These are phyloP conservation scores for Hylomyscus alleni DNA, from an alignment of 2,797 vertebrate genomes.

Conservation along the genomic window DNA sequence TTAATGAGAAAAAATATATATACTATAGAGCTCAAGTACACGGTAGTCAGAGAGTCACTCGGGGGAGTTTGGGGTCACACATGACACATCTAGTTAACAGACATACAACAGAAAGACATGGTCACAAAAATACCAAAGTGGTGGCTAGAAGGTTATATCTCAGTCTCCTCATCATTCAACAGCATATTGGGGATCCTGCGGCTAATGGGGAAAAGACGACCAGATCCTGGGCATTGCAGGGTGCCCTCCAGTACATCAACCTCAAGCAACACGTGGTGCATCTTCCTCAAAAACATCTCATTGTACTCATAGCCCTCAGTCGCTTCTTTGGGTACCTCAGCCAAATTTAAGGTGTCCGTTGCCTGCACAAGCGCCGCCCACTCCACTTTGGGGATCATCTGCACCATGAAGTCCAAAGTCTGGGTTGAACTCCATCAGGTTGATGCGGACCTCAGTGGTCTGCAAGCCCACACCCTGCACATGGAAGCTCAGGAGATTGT, in stretches of 20 bases:
- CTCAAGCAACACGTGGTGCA: conserved; percentile 94
- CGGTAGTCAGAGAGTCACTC: conserved; percentile 44
- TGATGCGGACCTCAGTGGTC: conserved; percentile 95
- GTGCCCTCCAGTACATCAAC: conserved; percentile 96
- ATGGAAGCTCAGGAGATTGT: conserved; percentile 96
- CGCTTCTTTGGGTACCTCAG: conserved; percentile 91
- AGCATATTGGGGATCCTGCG: conserved; percentile 97
- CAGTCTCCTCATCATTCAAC: conserved; percentile 93
- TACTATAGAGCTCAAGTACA: conserved; percentile 76
- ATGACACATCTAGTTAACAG: not conserved
- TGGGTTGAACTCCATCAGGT: conserved; percentile 94
- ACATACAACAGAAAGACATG: not conserved
- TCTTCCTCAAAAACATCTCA: conserved; percentile 94
- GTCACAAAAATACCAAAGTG: not conserved
- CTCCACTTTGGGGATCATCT: conserved; percentile 96
- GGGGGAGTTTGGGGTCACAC: not conserved
- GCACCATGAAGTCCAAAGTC: conserved; percentile 92
- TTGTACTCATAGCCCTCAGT: conserved; percentile 90
- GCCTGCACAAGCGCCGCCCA: conserved; percentile 94
- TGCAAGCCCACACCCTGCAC: conserved; percentile 93
- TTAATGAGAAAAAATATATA: conserved; percentile 83
- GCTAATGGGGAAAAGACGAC: conserved; percentile 95
- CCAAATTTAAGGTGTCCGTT: conserved; percentile 91
- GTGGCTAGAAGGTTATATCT: not conserved
- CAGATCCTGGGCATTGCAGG: conserved; percentile 94